Percentiles rank a stretch among this genome's conserved stretches.
Conservation (phyloP, 2,888 invertebrate genomes). For the Metacarcinus magister region DNA sequence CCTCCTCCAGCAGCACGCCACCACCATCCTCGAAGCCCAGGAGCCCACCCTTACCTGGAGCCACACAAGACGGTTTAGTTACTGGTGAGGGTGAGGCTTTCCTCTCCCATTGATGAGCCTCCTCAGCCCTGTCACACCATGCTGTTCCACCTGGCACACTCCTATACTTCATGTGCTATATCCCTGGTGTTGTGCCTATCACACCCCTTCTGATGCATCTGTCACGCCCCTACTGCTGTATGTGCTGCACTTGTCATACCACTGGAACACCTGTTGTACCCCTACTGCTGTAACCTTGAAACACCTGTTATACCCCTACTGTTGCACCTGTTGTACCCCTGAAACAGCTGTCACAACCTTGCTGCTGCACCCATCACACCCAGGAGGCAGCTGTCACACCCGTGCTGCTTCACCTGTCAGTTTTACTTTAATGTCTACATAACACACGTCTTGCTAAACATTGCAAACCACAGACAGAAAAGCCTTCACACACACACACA, state of each 20-base stretch:
- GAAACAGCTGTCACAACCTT: background rate
- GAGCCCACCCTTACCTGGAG: constrained; percentile 80
- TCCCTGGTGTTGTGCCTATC: background rate
- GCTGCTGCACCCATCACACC: background rate
- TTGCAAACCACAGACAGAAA: background rate
- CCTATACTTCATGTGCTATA: background rate
- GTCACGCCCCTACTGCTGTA: constrained; percentile 1
- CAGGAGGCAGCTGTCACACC: background rate
- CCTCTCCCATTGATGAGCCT: background rate
- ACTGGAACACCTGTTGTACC: background rate
- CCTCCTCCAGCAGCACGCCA: constrained; percentile 80
- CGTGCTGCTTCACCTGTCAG: background rate
- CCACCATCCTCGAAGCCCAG: constrained; percentile 78
- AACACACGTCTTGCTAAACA: background rate
- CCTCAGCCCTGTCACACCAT: background rate
- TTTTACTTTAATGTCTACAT: background rate
- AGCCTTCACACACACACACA: background rate
- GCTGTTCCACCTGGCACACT: background rate
- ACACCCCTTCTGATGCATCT: background rate
- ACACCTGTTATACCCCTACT: background rate
- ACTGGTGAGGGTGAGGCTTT: background rate
- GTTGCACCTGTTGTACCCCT: background rate
- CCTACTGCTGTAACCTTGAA: background rate
- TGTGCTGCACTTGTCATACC: background rate
- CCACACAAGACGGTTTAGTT: background rate